Percentiles rank a stretch among this genome's conserved stretches.
phyloP scores from a whole-genome alignment of 2,888 invertebrate species.

The Lutraria lutraria region DNA sequence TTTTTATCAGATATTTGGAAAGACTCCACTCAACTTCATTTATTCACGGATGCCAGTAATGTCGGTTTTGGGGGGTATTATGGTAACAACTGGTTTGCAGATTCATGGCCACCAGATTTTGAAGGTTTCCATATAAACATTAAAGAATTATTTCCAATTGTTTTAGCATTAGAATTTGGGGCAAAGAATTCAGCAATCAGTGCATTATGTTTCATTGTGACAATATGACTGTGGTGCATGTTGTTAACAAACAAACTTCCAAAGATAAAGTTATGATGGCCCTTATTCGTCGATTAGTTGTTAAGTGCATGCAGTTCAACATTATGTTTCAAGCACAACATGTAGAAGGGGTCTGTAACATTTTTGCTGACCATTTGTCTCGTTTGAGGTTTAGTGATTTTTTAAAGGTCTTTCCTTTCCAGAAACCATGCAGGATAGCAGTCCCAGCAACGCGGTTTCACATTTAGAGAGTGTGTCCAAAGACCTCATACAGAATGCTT shows the following conservation, averaged over 20 bases:
- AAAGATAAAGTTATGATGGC: constrained; percentile 52
- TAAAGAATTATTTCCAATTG: constrained; percentile 48
- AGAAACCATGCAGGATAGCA: too few species aligned
- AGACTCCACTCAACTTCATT: constrained; percentile 10
- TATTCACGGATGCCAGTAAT: constrained; percentile 48
- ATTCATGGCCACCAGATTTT: constrained; percentile 8
- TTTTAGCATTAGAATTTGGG: constrained; percentile 59
- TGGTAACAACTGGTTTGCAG: background rate
- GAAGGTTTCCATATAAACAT: constrained; percentile 16
- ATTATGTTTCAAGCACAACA: constrained; percentile 48
- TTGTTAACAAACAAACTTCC: constrained; percentile 63
- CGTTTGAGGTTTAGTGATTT: too few species aligned
- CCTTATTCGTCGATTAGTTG: constrained; percentile 53
- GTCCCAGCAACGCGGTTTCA: too few species aligned
- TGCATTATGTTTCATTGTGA: constrained; percentile 58
- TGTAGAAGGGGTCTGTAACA: too few species aligned
- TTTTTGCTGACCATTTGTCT: too few species aligned
- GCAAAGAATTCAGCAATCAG: constrained; percentile 37
- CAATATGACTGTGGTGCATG: constrained; percentile 53
- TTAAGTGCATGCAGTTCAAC: too few species aligned
- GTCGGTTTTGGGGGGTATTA: constrained; percentile 20
- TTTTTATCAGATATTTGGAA: constrained; percentile 28
- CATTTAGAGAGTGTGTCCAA: too few species aligned
- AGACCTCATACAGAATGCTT: too few species aligned
- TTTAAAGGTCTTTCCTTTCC: too few species aligned